Base-by-base conservation (phyloP, 64 coral and sea anemone species). In the Cladopsammia gracilis region DNA sequence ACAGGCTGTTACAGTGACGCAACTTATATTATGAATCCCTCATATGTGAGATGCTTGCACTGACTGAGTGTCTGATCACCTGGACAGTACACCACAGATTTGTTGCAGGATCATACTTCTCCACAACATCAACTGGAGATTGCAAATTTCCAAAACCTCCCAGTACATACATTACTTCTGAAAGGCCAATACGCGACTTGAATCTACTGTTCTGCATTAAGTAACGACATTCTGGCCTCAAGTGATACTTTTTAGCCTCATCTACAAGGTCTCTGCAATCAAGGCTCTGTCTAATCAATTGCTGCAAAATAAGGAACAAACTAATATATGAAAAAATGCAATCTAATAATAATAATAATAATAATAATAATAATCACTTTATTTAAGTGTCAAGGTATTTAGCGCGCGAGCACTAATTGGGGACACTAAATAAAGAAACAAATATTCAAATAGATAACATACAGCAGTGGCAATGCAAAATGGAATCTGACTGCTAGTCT, bases 81-180 rank as follows among this genome's bases (percentile, higher is more conserved):
- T 95, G 73, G 53, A 94, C 62, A 58, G 70, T 25, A 18, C 76
- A 75, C 88, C 94, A 96, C 60, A 91, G 90, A 26, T 89, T 92
- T 43, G 88, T 91, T 65, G 80, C 85, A 13, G 97, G 91, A 69
- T 98, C 94, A 87, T 90, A 96, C 72, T 93, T 98, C 79, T 98
- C 97, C 7, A 90, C 97, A 80, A 91, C 77, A 85, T 98, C 94
- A 7, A 98, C 83, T 10, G 97, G 94, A 26, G 94, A 94, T 47
- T 98, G 97, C 82, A 94, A 80, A 85, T 88, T 93, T 24, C 97
- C 97, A 94, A 98, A 98, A 26, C 97, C 97, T 89, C 97, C 97
- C 44, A 98, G 34, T 5, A 98, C 91, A 49, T 98, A 98, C 49
- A 98, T 54, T 48, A 98, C 89, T 71, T 98, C 94, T 49, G 82